Evolutionary conservation across 2,888 invertebrate genomes (phyloP).

Genomic region (Caenorhabditis sp.): DNA sequence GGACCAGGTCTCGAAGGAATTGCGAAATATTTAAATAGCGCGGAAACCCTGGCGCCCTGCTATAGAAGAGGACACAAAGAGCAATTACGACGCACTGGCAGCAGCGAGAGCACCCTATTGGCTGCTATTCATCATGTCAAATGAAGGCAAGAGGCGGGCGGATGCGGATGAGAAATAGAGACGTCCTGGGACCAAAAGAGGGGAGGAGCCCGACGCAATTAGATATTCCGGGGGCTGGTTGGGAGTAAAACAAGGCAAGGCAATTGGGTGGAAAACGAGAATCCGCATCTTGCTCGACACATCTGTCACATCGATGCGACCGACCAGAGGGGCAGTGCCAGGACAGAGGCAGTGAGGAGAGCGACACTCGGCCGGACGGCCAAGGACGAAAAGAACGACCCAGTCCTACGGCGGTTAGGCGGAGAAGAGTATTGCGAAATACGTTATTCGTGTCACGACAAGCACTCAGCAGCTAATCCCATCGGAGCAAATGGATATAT

Average conservation of each 20-base stretch:
- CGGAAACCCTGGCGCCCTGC: background rate
- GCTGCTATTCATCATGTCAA: slow-evolving; percentile 32
- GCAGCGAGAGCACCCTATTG: slow-evolving; percentile 14
- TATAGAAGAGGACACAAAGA: slow-evolving; percentile 11
- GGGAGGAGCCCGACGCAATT: slow-evolving; percentile 17
- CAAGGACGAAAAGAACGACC: slow-evolving; percentile 32
- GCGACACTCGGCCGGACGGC: slow-evolving; percentile 3
- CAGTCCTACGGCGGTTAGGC: slow-evolving; percentile 9
- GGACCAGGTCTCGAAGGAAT: slow-evolving; percentile 12
- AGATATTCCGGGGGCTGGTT: slow-evolving; percentile 25
- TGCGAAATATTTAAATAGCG: slow-evolving; percentile 35
- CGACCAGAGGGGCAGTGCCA: slow-evolving; percentile 22
- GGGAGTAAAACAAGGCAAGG: slow-evolving; percentile 20
- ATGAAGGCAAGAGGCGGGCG: slow-evolving; percentile 11
- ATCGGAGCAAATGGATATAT: background rate
- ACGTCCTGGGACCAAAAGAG: background rate
- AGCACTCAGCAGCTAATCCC: background rate
- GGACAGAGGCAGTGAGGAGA: slow-evolving; percentile 6
- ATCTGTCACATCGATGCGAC: slow-evolving; percentile 44
- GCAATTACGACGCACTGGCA: slow-evolving; percentile 33
- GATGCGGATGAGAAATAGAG: slow-evolving; percentile 1
- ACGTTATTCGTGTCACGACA: background rate
- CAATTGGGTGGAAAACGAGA: slow-evolving; percentile 23
- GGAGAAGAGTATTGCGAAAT: slow-evolving; percentile 40
- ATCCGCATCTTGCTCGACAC: slow-evolving; percentile 31